phyloP scores from a whole-genome alignment of 2,113 vertebrate genomes.

The Dipodomys ordii region DNA sequence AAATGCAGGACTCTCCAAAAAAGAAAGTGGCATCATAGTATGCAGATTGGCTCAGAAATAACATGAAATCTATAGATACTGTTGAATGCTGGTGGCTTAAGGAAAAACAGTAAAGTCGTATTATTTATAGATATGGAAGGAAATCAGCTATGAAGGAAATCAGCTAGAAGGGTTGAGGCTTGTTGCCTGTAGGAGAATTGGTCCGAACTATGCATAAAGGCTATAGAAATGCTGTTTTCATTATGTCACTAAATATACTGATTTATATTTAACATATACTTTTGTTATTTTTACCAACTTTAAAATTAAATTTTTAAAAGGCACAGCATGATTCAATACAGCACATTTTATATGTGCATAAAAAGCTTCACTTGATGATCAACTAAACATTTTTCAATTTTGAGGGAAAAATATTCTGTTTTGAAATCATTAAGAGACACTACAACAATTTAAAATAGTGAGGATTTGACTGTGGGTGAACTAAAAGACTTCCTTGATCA shows the following conservation, averaged over 20 bases:
- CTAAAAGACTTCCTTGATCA: background rate
- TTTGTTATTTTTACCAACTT: conserved; percentile 4
- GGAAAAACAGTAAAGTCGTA: background rate
- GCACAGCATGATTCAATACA: background rate
- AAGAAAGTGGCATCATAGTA: background rate
- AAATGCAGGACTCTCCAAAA: background rate
- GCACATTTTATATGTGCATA: background rate
- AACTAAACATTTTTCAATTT: background rate
- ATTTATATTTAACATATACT: background rate
- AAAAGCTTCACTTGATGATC: conserved; percentile 11
- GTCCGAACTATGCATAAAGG: background rate
- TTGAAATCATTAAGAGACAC: background rate
- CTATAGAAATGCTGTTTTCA: background rate
- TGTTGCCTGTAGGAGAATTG: background rate
- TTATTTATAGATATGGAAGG: background rate
- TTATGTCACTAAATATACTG: background rate
- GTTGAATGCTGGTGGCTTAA: background rate
- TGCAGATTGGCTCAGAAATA: background rate
- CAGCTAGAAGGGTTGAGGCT: background rate
- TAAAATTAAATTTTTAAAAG: conserved; percentile 8
- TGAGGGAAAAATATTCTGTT: background rate
- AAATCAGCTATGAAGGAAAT: background rate
- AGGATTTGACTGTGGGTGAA: conserved; percentile 4
- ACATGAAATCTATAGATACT: background rate
- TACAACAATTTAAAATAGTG: background rate